Evolutionary conservation across 2,797 vertebrate genomes (phyloP).

Genomic region (Acanthurus leucopareius): DNA sequence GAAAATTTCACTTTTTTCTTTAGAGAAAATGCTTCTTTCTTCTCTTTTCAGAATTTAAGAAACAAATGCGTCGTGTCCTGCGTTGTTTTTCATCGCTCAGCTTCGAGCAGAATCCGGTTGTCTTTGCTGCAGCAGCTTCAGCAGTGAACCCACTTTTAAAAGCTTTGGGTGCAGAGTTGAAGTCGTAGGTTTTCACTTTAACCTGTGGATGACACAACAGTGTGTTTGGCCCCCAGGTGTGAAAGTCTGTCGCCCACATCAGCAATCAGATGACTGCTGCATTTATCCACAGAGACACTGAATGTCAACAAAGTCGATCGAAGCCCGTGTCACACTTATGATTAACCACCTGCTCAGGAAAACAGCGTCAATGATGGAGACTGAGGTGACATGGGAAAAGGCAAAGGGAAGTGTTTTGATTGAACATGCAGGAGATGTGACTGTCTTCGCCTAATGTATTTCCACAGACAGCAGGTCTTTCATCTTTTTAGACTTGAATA

Average conservation of each 20-base stretch:
- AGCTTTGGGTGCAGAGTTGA: too few species aligned
- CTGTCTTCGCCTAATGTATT: constrained; percentile 33
- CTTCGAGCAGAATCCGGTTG: neutral
- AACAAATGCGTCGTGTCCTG: neutral
- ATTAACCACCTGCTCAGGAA: constrained; percentile 52
- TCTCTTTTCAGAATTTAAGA: neutral
- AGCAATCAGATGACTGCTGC: constrained; percentile 24
- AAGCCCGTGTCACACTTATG: constrained; percentile 44
- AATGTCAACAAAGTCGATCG: constrained; percentile 36
- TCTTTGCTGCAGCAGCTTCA: too few species aligned
- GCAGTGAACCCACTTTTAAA: too few species aligned
- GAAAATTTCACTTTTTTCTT: neutral
- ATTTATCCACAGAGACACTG: constrained; percentile 32
- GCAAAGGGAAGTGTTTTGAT: constrained; percentile 19
- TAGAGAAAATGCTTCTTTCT: neutral
- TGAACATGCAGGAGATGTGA: constrained; percentile 19
- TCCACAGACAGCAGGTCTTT: constrained; percentile 51
- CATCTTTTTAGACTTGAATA: constrained; percentile 50
- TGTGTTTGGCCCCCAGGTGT: constrained; percentile 32
- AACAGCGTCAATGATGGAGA: constrained; percentile 39
- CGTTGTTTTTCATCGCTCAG: neutral
- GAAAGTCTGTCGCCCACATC: constrained; percentile 33
- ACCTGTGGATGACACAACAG: neutral
- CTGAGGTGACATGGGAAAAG: constrained; percentile 20
- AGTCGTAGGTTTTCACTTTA: constrained; percentile 5